Base-by-base conservation (phyloP, 92 coral and sea anemone species). In the Scolanthus callimorphus region DNA sequence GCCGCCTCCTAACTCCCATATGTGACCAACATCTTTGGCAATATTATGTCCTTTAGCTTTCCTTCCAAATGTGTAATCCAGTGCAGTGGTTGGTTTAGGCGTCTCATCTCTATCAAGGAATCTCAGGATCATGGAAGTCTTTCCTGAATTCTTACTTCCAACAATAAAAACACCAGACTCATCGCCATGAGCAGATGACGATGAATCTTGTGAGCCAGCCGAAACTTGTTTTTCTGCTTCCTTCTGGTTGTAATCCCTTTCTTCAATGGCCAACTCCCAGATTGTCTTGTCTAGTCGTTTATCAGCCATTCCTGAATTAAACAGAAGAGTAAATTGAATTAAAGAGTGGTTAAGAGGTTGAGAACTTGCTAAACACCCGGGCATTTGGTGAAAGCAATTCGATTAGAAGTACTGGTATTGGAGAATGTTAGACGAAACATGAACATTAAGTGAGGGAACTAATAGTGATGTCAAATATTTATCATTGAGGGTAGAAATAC, bases 1-100 rank as follows among this genome's bases (percentile, higher is more conserved):
- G 2, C 99, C 99, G 22, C 99, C 96, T 31, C 99, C 99, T 37
- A 94, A 67, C 65, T 94, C 99, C 99, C 99, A 94, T 59, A 94
- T 84, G 51, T 94, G 99, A 2, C 99, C 99, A 62, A 94, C 74
- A 55, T 94, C 99, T 61, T 90, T 89, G 49, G 84, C 99, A 50
- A 94, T 89, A 55, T 94, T 94, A 39, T 94, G 99, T 3, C 99
- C 97, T 70, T 90, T 94, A 4, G 97, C 87, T 73, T 96, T 89
- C 55, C 99, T 79, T 25, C 99, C 99, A 78, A 94, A 94, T 12
- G 99, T 94, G 67, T 94, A 94, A 67, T 89, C 99, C 62, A 94
- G 60, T 12, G 97, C 99, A 46, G 96, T 90, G 0, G 99, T 94
- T 12, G 99, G 73, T 48, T 89, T 94, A 31, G 99, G 99, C 3